phyloP scores from a whole-genome alignment of 2,113 vertebrate genomes.

The Gallinago media region DNA sequence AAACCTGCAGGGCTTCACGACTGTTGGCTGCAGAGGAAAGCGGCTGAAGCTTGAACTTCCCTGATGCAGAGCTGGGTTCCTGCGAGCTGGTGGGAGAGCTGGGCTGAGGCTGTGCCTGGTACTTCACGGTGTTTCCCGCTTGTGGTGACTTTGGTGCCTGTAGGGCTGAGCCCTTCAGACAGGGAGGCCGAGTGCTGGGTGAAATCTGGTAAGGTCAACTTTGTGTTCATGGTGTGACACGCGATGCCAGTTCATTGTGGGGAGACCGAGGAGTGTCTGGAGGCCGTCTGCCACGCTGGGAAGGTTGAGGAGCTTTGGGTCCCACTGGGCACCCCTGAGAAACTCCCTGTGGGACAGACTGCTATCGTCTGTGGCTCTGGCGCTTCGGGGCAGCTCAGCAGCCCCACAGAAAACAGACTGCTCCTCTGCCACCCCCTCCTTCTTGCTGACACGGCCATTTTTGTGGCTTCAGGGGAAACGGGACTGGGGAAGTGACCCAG shows the following conservation, averaged over 20 bases:
- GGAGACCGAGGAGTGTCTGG: rapidly evolving
- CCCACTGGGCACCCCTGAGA: rapidly evolving
- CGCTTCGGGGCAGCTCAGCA: neutral
- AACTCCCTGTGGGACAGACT: neutral
- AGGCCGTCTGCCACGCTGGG: neutral
- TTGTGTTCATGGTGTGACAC: neutral
- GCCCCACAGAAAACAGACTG: neutral
- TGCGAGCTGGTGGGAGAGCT: neutral
- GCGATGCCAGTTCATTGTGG: neutral
- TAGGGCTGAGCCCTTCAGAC: neutral
- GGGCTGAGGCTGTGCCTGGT: neutral
- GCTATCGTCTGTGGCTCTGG: rapidly evolving
- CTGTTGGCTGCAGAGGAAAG: neutral
- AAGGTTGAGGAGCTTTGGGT: neutral
- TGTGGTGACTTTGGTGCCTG: neutral
- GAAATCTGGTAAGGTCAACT: neutral
- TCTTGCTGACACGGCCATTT: neutral
- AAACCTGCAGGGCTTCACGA: neutral
- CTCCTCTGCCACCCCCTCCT: neutral
- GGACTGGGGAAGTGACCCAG: constrained; percentile 35
- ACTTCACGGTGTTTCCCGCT: neutral
- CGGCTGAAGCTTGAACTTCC: neutral
- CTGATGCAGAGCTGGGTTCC: neutral
- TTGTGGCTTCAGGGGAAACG: neutral
- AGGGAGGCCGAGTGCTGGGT: neutral